phyloP scores from a whole-genome alignment of 2,888 invertebrate genomes.

The Deroplatys truncata region DNA sequence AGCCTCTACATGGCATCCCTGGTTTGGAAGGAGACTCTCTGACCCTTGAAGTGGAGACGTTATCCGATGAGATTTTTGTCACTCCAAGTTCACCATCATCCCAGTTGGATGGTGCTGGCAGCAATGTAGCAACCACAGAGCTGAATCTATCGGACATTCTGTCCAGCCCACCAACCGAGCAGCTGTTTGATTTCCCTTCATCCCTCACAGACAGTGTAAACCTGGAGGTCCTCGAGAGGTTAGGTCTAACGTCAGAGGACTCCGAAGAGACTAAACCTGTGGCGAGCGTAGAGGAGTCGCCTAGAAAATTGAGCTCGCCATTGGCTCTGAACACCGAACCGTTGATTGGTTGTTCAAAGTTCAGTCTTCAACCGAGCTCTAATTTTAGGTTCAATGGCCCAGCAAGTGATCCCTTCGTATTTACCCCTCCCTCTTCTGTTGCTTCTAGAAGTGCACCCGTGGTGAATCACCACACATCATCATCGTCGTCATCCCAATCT shows the following conservation, averaged over 20 bases:
- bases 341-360: conserved; percentile 21
- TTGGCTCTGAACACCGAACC: neutral
- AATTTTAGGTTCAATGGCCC: neutral
- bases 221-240: conserved; percentile 1
- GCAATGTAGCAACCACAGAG: conserved; percentile 3
- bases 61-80: conserved; percentile 12
- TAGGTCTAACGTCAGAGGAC: neutral
- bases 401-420: neutral
- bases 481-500: no score
- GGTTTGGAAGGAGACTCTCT: conserved; percentile 1
- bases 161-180: neutral
- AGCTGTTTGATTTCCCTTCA: neutral
- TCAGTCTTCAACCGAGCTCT: conserved; percentile 17
- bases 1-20: conserved; percentile 5
- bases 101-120: neutral
- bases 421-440: neutral
- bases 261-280: neutral
- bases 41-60: conserved; percentile 10
- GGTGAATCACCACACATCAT: neutral
- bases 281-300: neutral
- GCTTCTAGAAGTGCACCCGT: neutral
- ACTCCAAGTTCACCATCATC: neutral
- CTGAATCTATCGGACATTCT: neutral
- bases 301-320: neutral
- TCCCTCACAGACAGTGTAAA: conserved; percentile 1